Conservation (phyloP, 1,140 invertebrate genomes). For the Pachyrhynchus sulphureomaculatus region DNA sequence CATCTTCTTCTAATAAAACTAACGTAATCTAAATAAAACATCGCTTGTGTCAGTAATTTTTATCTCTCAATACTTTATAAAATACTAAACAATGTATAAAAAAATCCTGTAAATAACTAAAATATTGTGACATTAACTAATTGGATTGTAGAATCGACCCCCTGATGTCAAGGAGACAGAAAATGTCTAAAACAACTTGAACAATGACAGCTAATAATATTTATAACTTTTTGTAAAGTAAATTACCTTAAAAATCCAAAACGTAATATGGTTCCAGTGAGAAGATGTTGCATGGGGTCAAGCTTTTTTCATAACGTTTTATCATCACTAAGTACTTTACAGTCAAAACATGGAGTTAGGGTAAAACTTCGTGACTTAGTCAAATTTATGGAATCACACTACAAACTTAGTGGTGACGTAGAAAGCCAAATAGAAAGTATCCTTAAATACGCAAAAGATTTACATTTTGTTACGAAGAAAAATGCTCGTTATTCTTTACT, state of each 20-base stretch:
- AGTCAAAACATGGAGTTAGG: conserved; percentile 9
- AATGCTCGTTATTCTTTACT: conserved; percentile 27
- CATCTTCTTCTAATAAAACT: too few relatives aligned
- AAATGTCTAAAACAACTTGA: too few relatives aligned
- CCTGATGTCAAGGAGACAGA: too few relatives aligned
- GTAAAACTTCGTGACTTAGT: conserved; percentile 21
- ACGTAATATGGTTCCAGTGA: conserved; percentile 10
- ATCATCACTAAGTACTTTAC: conserved; percentile 19
- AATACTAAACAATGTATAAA: too few relatives aligned
- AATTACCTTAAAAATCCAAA: background rate
- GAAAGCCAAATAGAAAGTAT: conserved; percentile 28
- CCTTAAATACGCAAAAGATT: conserved; percentile 16
- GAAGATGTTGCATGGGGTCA: conserved; percentile 13
- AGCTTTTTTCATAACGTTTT: conserved; percentile 31
- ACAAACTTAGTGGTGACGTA: conserved; percentile 26
- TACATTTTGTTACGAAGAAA: conserved; percentile 13
- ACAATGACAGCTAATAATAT: too few relatives aligned
- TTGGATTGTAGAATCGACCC: too few relatives aligned
- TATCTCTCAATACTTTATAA: too few relatives aligned
- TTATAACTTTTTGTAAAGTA: too few relatives aligned
- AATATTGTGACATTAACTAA: too few relatives aligned
- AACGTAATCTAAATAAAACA: too few relatives aligned
- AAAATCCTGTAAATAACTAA: too few relatives aligned
- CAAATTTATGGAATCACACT: conserved; percentile 25
- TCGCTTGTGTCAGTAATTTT: too few relatives aligned